Evolutionary conservation across 1,140 invertebrate species (phyloP), one percentile per base, ranked within the genome.

Genomic region (Diorhabda elongata): DNA sequence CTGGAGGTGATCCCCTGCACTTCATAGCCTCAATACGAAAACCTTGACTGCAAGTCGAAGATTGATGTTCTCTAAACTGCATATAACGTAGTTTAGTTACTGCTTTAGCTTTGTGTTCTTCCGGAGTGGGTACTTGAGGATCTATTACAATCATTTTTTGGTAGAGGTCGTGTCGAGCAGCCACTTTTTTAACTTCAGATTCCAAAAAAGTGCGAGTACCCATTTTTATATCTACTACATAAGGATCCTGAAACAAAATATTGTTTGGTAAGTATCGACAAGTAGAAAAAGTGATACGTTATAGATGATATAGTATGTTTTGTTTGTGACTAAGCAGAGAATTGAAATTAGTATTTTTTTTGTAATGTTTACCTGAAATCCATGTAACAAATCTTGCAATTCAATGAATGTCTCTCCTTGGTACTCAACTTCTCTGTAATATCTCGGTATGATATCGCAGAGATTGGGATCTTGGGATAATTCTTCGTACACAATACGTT

Each of bases 21-120:
- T 97, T 97, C 81, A 98, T 91, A 41, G 95, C 97, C 83, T 99
- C 97, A 71, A 99, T 97, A 71, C 97, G 84, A 80, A 99, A 99
- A 2, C 96, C 97, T 72, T 97, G 90, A 62, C 90, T 90, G 52
- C 93, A 92, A 0, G 95, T 95, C 2, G 96, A 98, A 70, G 94
- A 97, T 76, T 96, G 91, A 69, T 93, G 85, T 82, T 98, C 97
- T 52, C 97, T 85, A 83, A 98, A 98, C 78, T 94, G 91, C 94
- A 97, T 97, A 82, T 98, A 98, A 9, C 95, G 87, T 68, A 97
- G 84, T 83, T 98, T 98, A 2, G 95, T 97, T 4, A 98, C 92
- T 3, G 93, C 94, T 69, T 89, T 84, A 1, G 85, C 80, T 47
- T 85, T 82, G 74, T 93, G 89, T 81, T 98, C 96, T 60, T 92